phyloP scores from a whole-genome alignment of 2,113 vertebrate species.

The Alligator mississippiensis region DNA sequence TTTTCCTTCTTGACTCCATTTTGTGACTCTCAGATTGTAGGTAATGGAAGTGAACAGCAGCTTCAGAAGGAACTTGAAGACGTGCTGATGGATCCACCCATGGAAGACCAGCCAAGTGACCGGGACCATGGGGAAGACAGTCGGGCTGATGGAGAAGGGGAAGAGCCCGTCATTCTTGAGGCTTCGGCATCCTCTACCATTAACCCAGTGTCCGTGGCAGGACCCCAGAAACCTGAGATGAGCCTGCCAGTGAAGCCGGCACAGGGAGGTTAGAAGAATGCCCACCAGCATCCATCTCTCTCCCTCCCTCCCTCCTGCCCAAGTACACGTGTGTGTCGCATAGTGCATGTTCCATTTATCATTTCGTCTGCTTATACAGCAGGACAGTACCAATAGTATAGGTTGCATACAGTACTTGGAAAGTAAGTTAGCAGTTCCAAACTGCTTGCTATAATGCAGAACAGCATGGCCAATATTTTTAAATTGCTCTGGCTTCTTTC shows the following conservation, averaged over 20 bases:
- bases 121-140: conserved; percentile 76
- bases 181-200: conserved; percentile 81
- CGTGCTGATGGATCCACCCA: conserved; percentile 95
- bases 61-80: conserved; percentile 95
- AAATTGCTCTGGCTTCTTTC: background rate
- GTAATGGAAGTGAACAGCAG: conserved; percentile 98
- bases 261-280: conserved; percentile 87
- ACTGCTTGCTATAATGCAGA: background rate
- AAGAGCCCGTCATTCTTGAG: conserved; percentile 78
- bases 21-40: conserved; percentile 88
- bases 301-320: background rate
- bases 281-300: background rate
- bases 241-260: conserved; percentile 90
- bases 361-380: background rate
- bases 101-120: conserved; percentile 81
- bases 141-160: conserved; percentile 78
- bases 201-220: conserved; percentile 82
- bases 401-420: background rate
- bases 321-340: background rate
- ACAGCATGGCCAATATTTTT: background rate
- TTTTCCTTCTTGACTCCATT: conserved; percentile 50
- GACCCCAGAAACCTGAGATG: conserved; percentile 90
- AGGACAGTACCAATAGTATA: background rate
- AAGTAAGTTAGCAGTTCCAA: background rate
- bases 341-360: background rate